Evolutionary conservation across 2,888 invertebrate genomes (phyloP).

Genomic region (Idaea dimidiata): DNA sequence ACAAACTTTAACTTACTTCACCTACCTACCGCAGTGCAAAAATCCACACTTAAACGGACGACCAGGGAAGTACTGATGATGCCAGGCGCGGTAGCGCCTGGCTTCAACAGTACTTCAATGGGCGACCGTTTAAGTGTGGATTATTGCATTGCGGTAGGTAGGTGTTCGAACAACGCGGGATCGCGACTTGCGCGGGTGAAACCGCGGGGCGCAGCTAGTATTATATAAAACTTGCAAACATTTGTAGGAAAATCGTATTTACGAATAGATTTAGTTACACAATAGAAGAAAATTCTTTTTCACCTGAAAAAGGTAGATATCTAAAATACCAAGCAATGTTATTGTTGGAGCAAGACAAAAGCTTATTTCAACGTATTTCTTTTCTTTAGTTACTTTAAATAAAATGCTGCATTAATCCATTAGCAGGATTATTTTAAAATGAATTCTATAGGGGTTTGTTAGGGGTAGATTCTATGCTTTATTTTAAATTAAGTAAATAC

Average conservation of each 20-base stretch:
- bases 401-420: neutral
- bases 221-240: neutral
- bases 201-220: no score
- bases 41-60: no score
- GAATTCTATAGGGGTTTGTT: neutral
- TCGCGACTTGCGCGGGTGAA: no score
- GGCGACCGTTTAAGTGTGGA: no score
- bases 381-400: neutral
- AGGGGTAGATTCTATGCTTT: neutral
- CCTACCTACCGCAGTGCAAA: no score
- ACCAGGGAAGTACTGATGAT: no score
- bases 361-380: constrained; percentile 33
- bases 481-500: no score
- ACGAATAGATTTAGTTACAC: constrained; percentile 23
- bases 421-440: neutral
- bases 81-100: no score
- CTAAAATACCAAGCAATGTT: constrained; percentile 42
- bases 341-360: constrained; percentile 53
- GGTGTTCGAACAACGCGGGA: no score
- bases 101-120: no score
- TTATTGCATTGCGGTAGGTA: no score
- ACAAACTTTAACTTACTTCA: no score
- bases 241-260: constrained; percentile 15
- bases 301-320: constrained; percentile 39
- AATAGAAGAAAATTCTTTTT: constrained; percentile 39